Base-by-base conservation (phyloP, 2,888 invertebrate species). In the Priocnemis perturbator region DNA sequence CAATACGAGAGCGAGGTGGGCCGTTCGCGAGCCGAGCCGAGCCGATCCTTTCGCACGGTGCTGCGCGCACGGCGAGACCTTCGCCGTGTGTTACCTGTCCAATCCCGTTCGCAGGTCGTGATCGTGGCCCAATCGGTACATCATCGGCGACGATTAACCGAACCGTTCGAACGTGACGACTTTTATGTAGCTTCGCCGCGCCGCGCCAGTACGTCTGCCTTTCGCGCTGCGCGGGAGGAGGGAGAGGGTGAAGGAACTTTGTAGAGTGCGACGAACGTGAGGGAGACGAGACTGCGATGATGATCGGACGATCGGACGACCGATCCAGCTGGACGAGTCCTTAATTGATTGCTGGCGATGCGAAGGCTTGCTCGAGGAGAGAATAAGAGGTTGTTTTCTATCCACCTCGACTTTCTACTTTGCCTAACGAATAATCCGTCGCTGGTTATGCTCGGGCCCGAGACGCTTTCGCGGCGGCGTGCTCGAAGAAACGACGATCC, bases 81-180 rank as follows among this genome's bases (percentile, higher is more conserved):
- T 26, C 62, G 61, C 74, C 71, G 4, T 70, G 70, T 64, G 73
- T 66, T 71, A 71, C 69, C 71, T 65, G 72, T 74, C 74, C 37
- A 70, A 76, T 76, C 70, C 61, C 70, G 78, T 78, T 78, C 78
- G 70, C 78, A 72, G 79, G 70, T 74, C 69, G 76, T 78, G 68
- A 69, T 50, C 19, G 56, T 45, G 55, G 21, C 15, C 64, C 66
- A 37, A 37, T 61, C 63, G 76, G 74, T 67, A 74, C 74, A 78
- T 78, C 78, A 74, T 74, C 74, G 68, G 55, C 59, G 59, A 48
- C 73, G 72, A 76, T 78, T 78, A 78, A 78, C 67, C 72, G 72
- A 69, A 20, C 44, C 76, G 71, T 76, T 78, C 74, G 70, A 70
- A 78, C 78, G 78, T 76, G 78, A 78, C 79, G 76, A 78, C 69